Base-by-base conservation (phyloP, 2,888 invertebrate genomes). In the Lampropteryx suffumata region DNA sequence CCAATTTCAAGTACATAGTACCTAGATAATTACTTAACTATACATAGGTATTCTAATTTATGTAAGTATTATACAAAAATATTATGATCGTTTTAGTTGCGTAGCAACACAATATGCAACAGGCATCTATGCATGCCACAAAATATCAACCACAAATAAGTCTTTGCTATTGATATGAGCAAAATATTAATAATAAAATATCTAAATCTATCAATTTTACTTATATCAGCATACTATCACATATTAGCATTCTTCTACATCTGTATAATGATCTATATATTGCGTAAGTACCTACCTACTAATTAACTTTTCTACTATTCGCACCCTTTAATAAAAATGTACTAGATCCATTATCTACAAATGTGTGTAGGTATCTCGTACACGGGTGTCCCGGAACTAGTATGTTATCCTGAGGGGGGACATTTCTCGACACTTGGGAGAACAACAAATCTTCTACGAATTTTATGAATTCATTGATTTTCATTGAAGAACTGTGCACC, bases 71-170 rank as follows among this genome's bases (percentile, higher is more conserved):
- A 29, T 50, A 50, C 44, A 45, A 50, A 44, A 45, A 45, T 50
- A 50, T 45, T 32, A 50, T 40, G 34, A 44, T 45, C 17, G 45
- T 44, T 44, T 50, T 30, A 44, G 29, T 35, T 44, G 50, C 40
- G 40, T 40, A 39, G 40, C 50, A 39, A 39, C 30, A 17, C 17
- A 35, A 40, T 21, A 33, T 27, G 32, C 37, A 13, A 46, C 37
- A 33, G n/a, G n/a, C 12, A 7, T 5, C 21, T 2, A 2, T 2
- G 7, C 28, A 12, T 39, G 26, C 35, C 5, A 50, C 32, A 37
- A 33, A 50, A 35, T 33, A 37, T 33, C 43, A 21, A 21, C 33
- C 30, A 32, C 30, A 44, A 32, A 43, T 34, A 50, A 34, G 40
- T 21, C 24, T 45, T 41, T 41, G 30, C 40, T n/a, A n/a, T 32